phyloP scores from a whole-genome alignment of 2,888 invertebrate genomes.

The Brenthis ino region DNA sequence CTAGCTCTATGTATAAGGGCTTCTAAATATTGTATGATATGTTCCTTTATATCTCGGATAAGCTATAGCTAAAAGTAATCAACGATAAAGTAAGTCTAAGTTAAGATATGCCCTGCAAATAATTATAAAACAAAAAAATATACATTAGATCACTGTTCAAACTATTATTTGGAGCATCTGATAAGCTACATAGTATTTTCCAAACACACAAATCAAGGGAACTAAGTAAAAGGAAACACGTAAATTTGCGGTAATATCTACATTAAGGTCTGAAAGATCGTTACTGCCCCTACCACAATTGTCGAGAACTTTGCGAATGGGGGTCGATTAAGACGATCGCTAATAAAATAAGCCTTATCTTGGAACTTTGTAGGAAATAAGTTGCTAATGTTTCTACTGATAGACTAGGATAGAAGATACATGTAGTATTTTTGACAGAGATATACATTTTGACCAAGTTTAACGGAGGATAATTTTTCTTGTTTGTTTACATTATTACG shows the following conservation, averaged over 20 bases:
- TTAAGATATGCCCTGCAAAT: not conserved
- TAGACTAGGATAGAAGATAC: not conserved
- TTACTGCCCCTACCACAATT: conserved; percentile 26
- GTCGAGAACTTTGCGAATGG: conserved; percentile 29
- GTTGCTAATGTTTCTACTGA: conserved; percentile 31
- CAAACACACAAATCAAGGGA: conserved; percentile 27
- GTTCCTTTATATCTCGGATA: too few species aligned
- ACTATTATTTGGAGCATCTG: too few species aligned
- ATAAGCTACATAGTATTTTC: not conserved
- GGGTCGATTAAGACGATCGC: conserved; percentile 39
- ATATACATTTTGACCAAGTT: too few species aligned
- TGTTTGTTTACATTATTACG: too few species aligned
- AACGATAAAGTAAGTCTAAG: too few species aligned
- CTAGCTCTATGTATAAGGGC: too few species aligned
- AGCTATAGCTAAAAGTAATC: too few species aligned
- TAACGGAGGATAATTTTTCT: too few species aligned
- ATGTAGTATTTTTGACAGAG: not conserved
- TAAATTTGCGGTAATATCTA: conserved; percentile 37
- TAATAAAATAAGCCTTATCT: conserved; percentile 41
- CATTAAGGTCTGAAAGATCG: conserved; percentile 28
- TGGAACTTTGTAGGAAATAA: conserved; percentile 32
- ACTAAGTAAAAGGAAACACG: conserved; percentile 38
- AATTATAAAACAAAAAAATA: not conserved
- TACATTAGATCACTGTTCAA: not conserved
- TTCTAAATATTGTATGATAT: too few species aligned